These are phyloP conservation scores for Hippopotamus amphibius DNA, from an alignment of 2,113 vertebrate species.

Conservation along the genomic window DNA sequence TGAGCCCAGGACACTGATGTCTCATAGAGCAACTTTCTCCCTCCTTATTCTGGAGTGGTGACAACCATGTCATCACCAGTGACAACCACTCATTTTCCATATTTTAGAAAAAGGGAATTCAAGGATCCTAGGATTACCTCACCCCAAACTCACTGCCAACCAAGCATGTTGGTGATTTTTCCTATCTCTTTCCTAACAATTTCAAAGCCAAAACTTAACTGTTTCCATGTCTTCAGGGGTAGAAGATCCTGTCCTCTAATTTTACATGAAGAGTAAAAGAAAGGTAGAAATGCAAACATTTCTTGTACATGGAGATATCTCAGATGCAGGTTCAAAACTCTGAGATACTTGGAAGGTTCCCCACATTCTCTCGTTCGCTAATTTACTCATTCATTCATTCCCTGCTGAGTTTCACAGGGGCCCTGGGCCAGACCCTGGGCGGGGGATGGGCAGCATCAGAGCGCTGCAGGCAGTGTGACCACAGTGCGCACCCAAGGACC, in stretches of 20 bases:
- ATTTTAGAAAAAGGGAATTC: background rate
- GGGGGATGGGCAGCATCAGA: background rate
- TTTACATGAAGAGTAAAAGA: slow-evolving; percentile 15
- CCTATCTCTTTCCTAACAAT: slow-evolving; percentile 21
- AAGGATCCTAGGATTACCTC: slow-evolving; percentile 16
- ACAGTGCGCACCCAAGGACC: background rate
- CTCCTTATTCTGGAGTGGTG: background rate
- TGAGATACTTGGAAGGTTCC: background rate
- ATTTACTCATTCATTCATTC: background rate
- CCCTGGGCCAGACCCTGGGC: background rate
- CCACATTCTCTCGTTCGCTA: background rate
- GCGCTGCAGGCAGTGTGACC: background rate
- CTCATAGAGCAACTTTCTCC: background rate
- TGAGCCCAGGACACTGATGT: background rate
- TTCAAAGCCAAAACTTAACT: background rate
- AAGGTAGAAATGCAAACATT: background rate
- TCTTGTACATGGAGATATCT: background rate
- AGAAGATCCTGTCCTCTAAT: background rate
- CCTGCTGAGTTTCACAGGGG: background rate
- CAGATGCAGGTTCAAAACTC: background rate
- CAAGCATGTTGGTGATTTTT: background rate
- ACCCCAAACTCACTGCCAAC: background rate
- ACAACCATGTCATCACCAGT: background rate
- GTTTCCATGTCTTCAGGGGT: background rate
- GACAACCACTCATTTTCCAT: background rate